Evolutionary conservation across 1,140 invertebrate genomes (phyloP), one percentile per base, ranked within the genome.

Genomic region (Rhyacophila brunnea): DNA sequence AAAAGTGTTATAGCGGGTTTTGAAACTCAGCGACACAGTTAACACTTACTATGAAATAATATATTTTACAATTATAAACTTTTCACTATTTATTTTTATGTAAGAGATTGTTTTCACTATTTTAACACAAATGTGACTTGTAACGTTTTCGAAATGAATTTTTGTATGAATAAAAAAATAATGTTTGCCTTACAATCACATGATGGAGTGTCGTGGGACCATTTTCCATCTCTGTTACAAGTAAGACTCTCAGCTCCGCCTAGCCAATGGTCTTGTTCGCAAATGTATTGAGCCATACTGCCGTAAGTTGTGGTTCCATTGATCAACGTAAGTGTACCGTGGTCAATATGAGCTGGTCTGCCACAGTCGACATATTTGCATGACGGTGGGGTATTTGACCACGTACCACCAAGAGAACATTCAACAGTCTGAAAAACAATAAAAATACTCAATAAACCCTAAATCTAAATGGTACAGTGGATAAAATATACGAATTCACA

Each of bases 301-400:
- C 85, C 85, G 23, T 90, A 88, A 0, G 88, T 92, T 0, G 92
- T 94, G 0, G 89, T 91, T 14, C 82, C 85, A 66, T 92, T 93
- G 0, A 89, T 69, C 0, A 94, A 73, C 11, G 81, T 75, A 54
- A 88, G 86, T 10, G 80, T 77, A 2, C 92, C 92, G 61, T 91
- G 87, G 68, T 88, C 83, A 1, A 93, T 84, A 47, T 87, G 81
- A 0, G 86, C 85, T 0, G 93, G 92, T 10, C 86, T 82, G 0
- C 92, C 91, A 71, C 95, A 97, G 68, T 96, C 92, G 0, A 96
- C 85, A 71, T 91, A 95, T 70, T 86, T 85, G 69, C 92, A 95
- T 4, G 85, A 83, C 0, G 91, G 90, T 6, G 87, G 82, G 66
- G 87, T 87, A 11, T 87, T 88, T 0, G 86, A 86, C 90, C 91